Percentiles rank a stretch among this genome's conserved stretches.
Evolutionary conservation across 2,888 invertebrate genomes (phyloP).

Genomic region (Patella pellucida): DNA sequence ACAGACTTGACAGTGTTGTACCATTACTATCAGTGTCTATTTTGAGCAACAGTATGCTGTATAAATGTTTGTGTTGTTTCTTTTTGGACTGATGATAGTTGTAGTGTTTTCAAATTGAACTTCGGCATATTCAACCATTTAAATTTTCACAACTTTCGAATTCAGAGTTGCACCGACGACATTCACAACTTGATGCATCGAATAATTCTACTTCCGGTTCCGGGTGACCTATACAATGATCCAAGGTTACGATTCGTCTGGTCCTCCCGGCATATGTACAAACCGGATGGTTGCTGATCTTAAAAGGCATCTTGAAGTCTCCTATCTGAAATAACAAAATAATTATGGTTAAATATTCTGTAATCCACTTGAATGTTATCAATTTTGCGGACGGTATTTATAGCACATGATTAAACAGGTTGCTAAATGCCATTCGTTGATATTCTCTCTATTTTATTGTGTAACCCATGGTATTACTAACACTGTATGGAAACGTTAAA

Average conservation of each 20-base stretch:
- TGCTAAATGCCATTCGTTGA: too few species aligned
- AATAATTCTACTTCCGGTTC: conserved; percentile 81
- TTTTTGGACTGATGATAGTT: too few species aligned
- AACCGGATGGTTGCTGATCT: conserved; percentile 87
- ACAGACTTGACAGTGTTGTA: too few species aligned
- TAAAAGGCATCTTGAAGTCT: conserved; percentile 91
- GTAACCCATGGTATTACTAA: too few species aligned
- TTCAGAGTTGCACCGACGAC: conserved; percentile 79
- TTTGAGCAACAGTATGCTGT: too few species aligned
- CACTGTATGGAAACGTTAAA: too few species aligned
- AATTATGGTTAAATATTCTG: neutral
- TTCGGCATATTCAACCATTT: conserved; percentile 40
- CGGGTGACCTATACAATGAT: conserved; percentile 79
- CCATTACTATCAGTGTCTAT: too few species aligned
- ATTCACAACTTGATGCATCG: conserved; percentile 84
- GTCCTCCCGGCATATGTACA: conserved; percentile 83
- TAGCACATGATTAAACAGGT: too few species aligned
- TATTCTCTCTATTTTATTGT: too few species aligned
- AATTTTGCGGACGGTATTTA: too few species aligned
- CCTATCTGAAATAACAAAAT: conserved; percentile 77
- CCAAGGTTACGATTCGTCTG: conserved; percentile 78
- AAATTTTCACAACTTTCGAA: conserved; percentile 79
- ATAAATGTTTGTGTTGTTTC: too few species aligned
- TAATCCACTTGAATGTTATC: neutral
- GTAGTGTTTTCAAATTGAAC: too few species aligned